Evolutionary conservation across 1,140 invertebrate species (phyloP), one percentile per base, ranked within the genome.

Genomic region (Pseudobourletiella spinata): DNA sequence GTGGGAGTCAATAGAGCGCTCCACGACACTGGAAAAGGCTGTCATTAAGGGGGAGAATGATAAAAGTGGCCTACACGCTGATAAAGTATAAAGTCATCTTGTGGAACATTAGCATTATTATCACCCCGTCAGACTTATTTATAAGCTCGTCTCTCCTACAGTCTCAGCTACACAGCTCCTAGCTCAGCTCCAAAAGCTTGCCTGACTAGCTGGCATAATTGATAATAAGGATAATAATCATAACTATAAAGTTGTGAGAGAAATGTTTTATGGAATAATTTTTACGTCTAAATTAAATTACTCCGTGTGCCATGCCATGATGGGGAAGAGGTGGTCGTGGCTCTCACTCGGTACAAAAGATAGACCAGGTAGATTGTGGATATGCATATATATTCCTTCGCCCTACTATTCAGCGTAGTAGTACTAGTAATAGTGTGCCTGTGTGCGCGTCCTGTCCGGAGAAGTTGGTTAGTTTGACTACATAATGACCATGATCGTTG

Each of bases 211-310:
- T 48, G 14, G 44, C 14, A 48, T 22, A 48, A 48, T 25, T 51
- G 24, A 51, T 51, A 51, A 51, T 51, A 51, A 51, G 14, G 24
- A 51, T 51, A 6, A 25, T 51, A 51, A 51, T 51, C 48, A 51
- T 51, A 51, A 51, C 48, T 51, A 51, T 51, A 51, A 51, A 51
- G 48, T 25, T 25, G 8, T 26, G 48, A n/a, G n/a, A n/a, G 48
- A 51, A 51, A 51, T 26, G 14, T 51, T 51, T 51, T 22, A 48
- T 46, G 18, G 8, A 46, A 8, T 8, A 46, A 46, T 20, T 46
- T 39, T 26, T 51, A 51, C 48, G 22, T 51, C 14, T 25, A 51
- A 51, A 51, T 51, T 51, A 51, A 51, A 51, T 51, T 24, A 51
- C 48, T 51, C 8, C n/a, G n/a, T n/a, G 43, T 46, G 3, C 43